Conservation (phyloP, 2,888 invertebrate species). For the Timema podura region DNA sequence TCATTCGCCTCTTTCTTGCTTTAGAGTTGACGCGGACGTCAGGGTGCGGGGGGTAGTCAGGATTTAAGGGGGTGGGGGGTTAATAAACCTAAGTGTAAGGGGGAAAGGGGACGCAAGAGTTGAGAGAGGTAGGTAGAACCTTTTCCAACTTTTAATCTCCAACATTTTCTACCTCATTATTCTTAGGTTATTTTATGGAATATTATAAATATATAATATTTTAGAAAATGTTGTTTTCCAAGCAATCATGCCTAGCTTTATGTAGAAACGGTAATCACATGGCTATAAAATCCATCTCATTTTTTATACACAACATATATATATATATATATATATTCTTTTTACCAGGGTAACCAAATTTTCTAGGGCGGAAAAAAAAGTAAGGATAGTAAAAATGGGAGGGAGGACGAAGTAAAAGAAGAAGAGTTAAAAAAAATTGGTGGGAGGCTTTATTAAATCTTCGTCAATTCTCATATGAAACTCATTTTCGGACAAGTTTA, state of each 20-base stretch:
- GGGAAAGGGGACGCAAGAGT: not conserved
- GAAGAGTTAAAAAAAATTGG: constrained; percentile 18
- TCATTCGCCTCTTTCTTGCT: constrained; percentile 11
- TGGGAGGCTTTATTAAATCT: constrained; percentile 33
- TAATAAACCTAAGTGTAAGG: too few species aligned
- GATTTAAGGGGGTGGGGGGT: too few species aligned
- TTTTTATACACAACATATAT: constrained; percentile 9
- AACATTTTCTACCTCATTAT: constrained; percentile 26
- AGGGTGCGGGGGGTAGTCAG: not conserved
- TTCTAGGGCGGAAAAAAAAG: constrained; percentile 11
- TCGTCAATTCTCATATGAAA: constrained; percentile 35
- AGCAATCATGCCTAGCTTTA: constrained; percentile 24
- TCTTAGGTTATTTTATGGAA: constrained; percentile 28
- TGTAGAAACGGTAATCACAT: constrained; percentile 18
- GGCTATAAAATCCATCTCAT: constrained; percentile 18
- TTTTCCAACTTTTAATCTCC: constrained; percentile 27
- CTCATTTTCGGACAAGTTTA: constrained; percentile 34
- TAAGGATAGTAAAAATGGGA: not conserved
- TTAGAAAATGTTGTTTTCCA: constrained; percentile 28
- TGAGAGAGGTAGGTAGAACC: not conserved
- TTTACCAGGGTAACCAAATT: constrained; percentile 18
- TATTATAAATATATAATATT: constrained; percentile 30
- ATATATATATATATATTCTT: constrained; percentile 6
- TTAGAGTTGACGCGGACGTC: not conserved
- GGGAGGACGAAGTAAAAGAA: constrained; percentile 16